Evolutionary conservation across 30 jellyfish, hydroid and myxozoan species (phyloP).

Genomic region (Chironex yamaguchii): DNA sequence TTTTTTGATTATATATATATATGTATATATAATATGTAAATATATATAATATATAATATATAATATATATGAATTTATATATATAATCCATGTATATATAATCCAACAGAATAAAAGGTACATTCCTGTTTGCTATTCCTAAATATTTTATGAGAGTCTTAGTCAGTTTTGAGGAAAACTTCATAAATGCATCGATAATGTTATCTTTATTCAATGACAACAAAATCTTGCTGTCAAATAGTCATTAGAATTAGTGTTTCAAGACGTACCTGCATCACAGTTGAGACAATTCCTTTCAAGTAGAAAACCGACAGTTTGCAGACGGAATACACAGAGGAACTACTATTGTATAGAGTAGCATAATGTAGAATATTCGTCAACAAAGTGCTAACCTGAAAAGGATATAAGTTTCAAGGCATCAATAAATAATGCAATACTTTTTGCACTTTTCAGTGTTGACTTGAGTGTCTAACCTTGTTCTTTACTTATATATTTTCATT

Average conservation of each 20-base stretch:
- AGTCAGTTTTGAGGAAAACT: too few species aligned
- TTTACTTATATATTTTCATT: too few species aligned
- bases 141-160: too few species aligned
- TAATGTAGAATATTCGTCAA: conserved; percentile 27
- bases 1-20: too few species aligned
- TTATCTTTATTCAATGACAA: conserved; percentile 5
- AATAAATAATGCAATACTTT: neutral
- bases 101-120: too few species aligned
- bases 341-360: conserved; percentile 15
- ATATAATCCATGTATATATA: too few species aligned
- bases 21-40: too few species aligned
- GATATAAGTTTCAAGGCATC: conserved; percentile 7
- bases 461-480: too few species aligned
- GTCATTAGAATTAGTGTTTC: conserved; percentile 16
- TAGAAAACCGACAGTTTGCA: conserved; percentile 16
- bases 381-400: conserved; percentile 5
- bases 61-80: too few species aligned
- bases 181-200: neutral
- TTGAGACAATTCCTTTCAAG: conserved; percentile 10
- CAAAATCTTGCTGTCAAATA: conserved; percentile 3
- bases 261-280: conserved; percentile 38
- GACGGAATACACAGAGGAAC: conserved; percentile 35
- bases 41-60: too few species aligned
- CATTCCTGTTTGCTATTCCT: too few species aligned
- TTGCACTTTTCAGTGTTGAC: conserved; percentile 2